phyloP scores from a whole-genome alignment of 2,113 vertebrate species.

The Gobio gobio region DNA sequence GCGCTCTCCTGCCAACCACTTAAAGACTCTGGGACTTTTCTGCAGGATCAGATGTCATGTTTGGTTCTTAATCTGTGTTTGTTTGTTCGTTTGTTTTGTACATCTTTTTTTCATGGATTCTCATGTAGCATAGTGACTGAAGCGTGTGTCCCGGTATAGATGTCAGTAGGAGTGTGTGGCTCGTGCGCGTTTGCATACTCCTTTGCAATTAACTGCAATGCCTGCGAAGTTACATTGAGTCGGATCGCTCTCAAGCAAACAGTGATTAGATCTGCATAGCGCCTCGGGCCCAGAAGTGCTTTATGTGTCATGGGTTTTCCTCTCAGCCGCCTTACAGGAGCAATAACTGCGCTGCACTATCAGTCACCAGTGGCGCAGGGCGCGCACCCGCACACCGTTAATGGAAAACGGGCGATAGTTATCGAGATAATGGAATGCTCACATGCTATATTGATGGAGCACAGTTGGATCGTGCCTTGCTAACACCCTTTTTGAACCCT shows the following conservation, averaged over 20 bases:
- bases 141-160: conserved; percentile 36
- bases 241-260: background rate
- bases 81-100: conserved; percentile 56
- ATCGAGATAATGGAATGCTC: conserved; percentile 7
- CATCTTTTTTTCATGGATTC: conserved; percentile 56
- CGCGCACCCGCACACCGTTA: background rate
- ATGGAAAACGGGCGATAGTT: conserved; percentile 30
- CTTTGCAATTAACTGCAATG: conserved; percentile 1
- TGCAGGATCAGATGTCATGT: conserved; percentile 58
- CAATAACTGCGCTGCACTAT: conserved; percentile 46
- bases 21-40: conserved; percentile 52
- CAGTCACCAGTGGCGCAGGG: conserved; percentile 3
- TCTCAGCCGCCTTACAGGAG: conserved; percentile 57
- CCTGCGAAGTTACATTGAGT: background rate
- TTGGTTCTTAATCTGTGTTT: conserved; percentile 32
- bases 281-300: conserved; percentile 48
- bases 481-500: conserved; percentile 34
- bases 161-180: conserved; percentile 27
- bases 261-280: conserved; percentile 28
- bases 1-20: conserved; percentile 45
- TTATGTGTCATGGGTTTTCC: conserved; percentile 26
- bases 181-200: background rate
- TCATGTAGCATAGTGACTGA: conserved; percentile 58
- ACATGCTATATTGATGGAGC: conserved; percentile 7
- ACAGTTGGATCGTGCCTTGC: conserved; percentile 52